phyloP scores from a whole-genome alignment of 2,888 invertebrate species.

The Coelinius sp. region DNA sequence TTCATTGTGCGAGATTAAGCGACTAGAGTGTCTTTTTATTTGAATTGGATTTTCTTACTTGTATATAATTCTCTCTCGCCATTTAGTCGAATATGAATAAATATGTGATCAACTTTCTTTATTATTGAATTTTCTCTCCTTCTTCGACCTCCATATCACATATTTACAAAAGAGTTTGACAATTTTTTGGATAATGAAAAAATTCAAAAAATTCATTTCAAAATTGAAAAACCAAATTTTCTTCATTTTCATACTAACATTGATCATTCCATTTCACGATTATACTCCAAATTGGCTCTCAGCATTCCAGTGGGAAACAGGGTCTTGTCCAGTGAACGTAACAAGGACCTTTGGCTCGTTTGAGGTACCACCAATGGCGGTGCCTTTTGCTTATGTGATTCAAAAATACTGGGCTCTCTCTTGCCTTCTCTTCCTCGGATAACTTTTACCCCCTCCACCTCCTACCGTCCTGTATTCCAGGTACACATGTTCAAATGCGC shows the following conservation, averaged over 20 bases:
- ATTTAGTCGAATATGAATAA: background rate
- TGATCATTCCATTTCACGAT: background rate
- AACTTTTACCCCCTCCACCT: background rate
- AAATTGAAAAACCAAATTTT: no score
- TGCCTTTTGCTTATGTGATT: conserved; percentile 41
- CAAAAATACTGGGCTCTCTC: background rate
- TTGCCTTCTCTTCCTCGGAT: background rate
- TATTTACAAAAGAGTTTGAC: no score
- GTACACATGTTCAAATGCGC: background rate
- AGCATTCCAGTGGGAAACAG: conserved; percentile 31
- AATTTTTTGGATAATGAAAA: no score
- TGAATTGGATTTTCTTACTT: background rate
- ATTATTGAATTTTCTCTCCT: no score
- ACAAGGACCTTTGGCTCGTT: conserved; percentile 44
- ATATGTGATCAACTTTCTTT: background rate
- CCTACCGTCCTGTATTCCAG: background rate
- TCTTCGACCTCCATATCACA: no score
- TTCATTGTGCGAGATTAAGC: conserved; percentile 35
- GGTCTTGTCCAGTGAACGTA: conserved; percentile 42
- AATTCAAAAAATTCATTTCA: no score
- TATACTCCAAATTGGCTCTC: background rate
- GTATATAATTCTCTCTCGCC: background rate
- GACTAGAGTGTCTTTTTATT: conserved; percentile 33
- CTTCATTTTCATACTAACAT: no score
- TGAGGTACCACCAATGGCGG: conserved; percentile 34